Percentiles rank a stretch among this genome's conserved stretches.
Evolutionary conservation across 1,140 invertebrate species (phyloP).

Genomic region (Homarus americanus): DNA sequence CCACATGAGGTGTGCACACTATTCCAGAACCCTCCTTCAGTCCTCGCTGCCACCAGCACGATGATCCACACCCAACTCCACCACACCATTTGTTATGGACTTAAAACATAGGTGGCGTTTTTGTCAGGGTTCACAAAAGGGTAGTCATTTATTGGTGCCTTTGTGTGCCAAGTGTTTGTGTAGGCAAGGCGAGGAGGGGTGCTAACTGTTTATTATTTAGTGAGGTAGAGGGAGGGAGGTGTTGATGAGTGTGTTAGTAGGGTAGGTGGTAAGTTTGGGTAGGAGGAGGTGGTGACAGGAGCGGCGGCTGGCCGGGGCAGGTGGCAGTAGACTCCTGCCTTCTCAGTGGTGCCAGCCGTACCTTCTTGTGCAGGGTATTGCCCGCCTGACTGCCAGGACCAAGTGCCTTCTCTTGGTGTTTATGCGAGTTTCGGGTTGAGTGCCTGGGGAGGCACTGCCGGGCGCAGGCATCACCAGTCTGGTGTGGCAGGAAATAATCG

Average conservation of each 20-base stretch:
- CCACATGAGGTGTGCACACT: conserved; percentile 16
- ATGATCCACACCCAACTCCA: conserved; percentile 31
- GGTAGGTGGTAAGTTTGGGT: neutral
- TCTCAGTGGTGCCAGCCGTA: conserved; percentile 12
- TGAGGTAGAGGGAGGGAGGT: neutral
- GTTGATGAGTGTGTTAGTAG: conserved; percentile 1
- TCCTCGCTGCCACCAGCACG: conserved; percentile 49
- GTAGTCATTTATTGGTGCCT: neutral
- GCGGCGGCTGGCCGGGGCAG: conserved; percentile 35
- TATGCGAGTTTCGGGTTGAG: neutral
- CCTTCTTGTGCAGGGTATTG: neutral
- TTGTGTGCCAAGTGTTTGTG: neutral
- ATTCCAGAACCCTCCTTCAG: conserved; percentile 28
- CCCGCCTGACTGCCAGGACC: neutral
- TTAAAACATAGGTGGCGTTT: neutral
- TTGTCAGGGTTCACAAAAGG: neutral
- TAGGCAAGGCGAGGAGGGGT: neutral
- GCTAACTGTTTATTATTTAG: neutral
- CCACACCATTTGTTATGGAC: neutral
- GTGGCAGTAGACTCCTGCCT: conserved; percentile 30
- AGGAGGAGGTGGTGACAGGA: conserved; percentile 25
- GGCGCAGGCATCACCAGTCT: conserved; percentile 31
- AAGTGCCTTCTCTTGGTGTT: neutral
- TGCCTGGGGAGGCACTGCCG: neutral
- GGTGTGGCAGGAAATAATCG: conserved; percentile 25